phyloP scores from a whole-genome alignment of 1,140 invertebrate species.

The Charaxes varanes region DNA sequence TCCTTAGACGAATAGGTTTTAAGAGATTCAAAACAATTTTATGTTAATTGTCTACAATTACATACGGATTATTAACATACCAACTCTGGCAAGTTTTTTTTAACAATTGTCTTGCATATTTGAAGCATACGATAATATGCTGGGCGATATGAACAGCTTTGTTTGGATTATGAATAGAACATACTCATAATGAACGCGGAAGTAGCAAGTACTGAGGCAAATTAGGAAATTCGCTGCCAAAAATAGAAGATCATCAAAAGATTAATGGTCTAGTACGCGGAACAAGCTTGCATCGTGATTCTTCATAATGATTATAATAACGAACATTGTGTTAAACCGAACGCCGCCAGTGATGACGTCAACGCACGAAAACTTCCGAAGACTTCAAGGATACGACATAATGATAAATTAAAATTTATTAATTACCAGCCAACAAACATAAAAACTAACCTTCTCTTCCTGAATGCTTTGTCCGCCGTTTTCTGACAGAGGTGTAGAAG shows the following conservation, averaged over 20 bases:
- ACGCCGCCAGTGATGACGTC: slow-evolving; percentile 46
- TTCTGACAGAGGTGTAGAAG: slow-evolving; percentile 77
- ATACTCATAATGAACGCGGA: slow-evolving; percentile 16
- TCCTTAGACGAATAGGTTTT: too few relatives aligned
- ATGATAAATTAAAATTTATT: slow-evolving; percentile 29
- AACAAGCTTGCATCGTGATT: slow-evolving; percentile 50
- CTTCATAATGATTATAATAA: slow-evolving; percentile 43
- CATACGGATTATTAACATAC: too few relatives aligned
- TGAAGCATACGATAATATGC: too few relatives aligned
- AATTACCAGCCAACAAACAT: slow-evolving; percentile 21
- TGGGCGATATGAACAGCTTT: too few relatives aligned
- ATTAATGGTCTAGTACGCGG: slow-evolving; percentile 52
- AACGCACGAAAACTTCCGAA: slow-evolving; percentile 51
- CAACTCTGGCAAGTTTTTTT: too few relatives aligned
- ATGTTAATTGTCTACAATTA: too few relatives aligned
- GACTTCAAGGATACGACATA: slow-evolving; percentile 39
- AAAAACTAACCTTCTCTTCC: slow-evolving; percentile 75
- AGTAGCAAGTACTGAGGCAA: slow-evolving; percentile 17
- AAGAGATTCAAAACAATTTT: too few relatives aligned
- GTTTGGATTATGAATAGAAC: too few relatives aligned
- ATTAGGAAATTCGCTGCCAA: slow-evolving; percentile 31
- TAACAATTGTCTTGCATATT: too few relatives aligned
- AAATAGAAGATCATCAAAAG: slow-evolving; percentile 38
- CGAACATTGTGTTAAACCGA: slow-evolving; percentile 51
- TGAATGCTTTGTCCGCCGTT: slow-evolving; percentile 75